phyloP scores from a whole-genome alignment of 2,888 invertebrate genomes.

The Pristionchus entomophagus region DNA sequence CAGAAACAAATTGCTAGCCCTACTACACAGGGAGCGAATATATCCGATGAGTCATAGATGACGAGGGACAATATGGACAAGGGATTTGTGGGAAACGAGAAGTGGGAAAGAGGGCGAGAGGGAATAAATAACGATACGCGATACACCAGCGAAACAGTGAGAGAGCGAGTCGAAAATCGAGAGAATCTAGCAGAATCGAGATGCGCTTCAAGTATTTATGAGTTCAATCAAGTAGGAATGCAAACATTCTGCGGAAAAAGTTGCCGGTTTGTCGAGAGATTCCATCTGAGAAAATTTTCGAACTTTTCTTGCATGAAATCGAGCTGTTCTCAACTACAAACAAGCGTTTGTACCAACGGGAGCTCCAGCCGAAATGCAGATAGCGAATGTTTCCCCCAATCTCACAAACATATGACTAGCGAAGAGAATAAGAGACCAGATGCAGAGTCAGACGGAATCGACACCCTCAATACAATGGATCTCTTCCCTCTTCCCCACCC shows the following conservation, averaged over 20 bases:
- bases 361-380: background rate
- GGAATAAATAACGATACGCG: background rate
- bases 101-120: no score
- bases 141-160: background rate
- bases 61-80: no score
- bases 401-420: background rate
- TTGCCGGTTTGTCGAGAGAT: background rate
- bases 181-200: background rate
- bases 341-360: background rate
- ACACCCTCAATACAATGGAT: background rate
- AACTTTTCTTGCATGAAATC: background rate
- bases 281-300: background rate
- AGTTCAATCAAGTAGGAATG: background rate
- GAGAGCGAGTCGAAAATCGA: background rate
- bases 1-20: no score
- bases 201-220: slow-evolving; percentile 31
- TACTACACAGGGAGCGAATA: no score
- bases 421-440: background rate
- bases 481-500: background rate
- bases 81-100: background rate
- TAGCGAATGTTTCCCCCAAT: background rate
- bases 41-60: no score
- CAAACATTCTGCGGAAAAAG: slow-evolving; percentile 23
- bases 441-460: background rate
- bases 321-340: background rate